Evolutionary conservation across 1,140 invertebrate genomes (phyloP).

Genomic region (Drosophila burlai): DNA sequence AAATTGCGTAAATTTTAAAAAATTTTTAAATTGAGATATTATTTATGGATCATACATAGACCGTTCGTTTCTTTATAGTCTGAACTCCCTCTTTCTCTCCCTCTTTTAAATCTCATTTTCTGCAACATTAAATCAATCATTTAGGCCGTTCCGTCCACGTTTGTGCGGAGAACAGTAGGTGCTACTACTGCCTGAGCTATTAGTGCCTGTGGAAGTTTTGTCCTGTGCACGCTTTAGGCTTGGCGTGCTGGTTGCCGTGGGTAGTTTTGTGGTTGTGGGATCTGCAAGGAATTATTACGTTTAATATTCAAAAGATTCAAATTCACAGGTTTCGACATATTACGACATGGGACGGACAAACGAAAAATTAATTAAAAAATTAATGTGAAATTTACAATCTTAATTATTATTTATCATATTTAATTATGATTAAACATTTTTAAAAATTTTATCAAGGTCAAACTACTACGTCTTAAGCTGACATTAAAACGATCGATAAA

Average conservation of each 20-base stretch:
- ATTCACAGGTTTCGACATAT: no score
- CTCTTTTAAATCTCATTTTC: background rate
- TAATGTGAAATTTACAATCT: no score
- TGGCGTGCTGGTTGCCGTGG: slow-evolving; percentile 30
- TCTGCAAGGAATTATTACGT: slow-evolving; percentile 31
- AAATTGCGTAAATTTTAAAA: background rate
- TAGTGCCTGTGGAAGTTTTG: slow-evolving; percentile 30
- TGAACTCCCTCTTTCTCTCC: no score
- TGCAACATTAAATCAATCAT: slow-evolving; percentile 40
- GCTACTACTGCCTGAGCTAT: slow-evolving; percentile 12
- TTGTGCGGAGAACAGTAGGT: slow-evolving; percentile 58
- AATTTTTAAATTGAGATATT: background rate
- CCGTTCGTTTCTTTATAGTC: background rate
- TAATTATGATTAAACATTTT: no score
- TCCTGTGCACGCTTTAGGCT: slow-evolving; percentile 63
- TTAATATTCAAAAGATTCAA: background rate
- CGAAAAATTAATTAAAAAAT: no score
- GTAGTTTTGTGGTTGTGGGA: slow-evolving; percentile 62
- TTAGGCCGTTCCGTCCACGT: slow-evolving; percentile 54
- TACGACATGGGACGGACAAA: no score
- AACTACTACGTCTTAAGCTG: no score
- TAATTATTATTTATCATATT: no score
- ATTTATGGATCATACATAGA: background rate
- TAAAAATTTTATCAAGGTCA: no score
- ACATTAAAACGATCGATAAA: no score